Percentiles rank a stretch among this genome's conserved stretches.
Conservation (phyloP, 2,113 vertebrate species). For the Coreoperca whiteheadi region DNA sequence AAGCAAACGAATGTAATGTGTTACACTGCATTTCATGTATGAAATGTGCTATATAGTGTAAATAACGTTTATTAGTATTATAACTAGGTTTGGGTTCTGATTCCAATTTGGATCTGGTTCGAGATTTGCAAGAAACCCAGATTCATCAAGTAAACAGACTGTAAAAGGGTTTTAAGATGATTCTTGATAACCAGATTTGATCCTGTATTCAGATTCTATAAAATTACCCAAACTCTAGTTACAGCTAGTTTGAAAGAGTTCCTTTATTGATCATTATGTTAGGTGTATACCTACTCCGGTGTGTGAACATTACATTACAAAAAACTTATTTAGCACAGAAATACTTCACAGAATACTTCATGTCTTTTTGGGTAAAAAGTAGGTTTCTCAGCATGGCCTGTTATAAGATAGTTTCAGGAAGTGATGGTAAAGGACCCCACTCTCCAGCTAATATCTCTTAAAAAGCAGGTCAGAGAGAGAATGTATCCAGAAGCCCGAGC, state of each 20-base stretch:
- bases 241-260: not conserved
- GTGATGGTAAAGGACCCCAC: constrained; percentile 14
- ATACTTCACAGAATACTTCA: not conserved
- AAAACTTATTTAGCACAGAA: not conserved
- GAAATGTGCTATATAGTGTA: not conserved
- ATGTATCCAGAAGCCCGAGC: not conserved
- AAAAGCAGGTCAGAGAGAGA: constrained; percentile 40
- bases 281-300: not conserved
- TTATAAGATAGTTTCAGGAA: not conserved
- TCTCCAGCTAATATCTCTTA: constrained; percentile 19
- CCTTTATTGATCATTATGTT: not conserved
- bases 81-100: not conserved
- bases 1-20: not conserved
- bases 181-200: not conserved
- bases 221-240: not conserved
- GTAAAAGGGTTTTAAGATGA: not conserved
- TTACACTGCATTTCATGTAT: not conserved
- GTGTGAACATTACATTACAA: not conserved
- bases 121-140: not conserved
- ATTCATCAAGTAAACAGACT: not conserved
- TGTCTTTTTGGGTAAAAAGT: not conserved
- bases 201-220: not conserved
- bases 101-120: not conserved
- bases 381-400: not conserved
- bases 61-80: not conserved